phyloP scores from a whole-genome alignment of 1,140 invertebrate species.

The Chrysopa pallens region DNA sequence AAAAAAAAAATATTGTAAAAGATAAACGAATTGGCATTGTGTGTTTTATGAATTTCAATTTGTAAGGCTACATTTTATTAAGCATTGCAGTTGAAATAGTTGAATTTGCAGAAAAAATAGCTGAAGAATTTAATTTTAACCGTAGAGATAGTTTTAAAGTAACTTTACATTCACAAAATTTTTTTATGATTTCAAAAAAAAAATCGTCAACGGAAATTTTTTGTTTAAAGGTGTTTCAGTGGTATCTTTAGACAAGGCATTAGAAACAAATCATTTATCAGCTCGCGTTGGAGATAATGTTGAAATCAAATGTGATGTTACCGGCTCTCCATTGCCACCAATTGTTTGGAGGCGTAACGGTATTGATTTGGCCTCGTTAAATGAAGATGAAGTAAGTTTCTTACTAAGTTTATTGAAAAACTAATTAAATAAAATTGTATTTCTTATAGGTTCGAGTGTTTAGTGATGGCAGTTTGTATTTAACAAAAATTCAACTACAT shows the following conservation, averaged over 20 bases:
- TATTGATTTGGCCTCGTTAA: constrained; percentile 41
- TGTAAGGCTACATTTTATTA: too few species aligned
- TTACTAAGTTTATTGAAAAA: not conserved
- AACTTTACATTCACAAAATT: too few species aligned
- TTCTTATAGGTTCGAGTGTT: constrained; percentile 35
- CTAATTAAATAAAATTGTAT: not conserved
- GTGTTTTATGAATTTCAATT: too few species aligned
- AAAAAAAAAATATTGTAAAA: too few species aligned
- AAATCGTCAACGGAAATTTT: constrained; percentile 1
- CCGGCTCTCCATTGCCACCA: constrained; percentile 46
- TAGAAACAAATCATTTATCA: constrained; percentile 48
- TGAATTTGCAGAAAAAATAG: too few species aligned
- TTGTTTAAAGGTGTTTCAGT: constrained; percentile 43
- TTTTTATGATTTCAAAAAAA: not conserved
- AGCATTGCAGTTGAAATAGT: too few species aligned
- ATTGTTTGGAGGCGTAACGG: constrained; percentile 56
- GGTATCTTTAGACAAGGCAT: constrained; percentile 51
- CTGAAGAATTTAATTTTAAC: too few species aligned
- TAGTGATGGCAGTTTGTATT: constrained; percentile 54
- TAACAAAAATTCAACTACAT: constrained; percentile 53
- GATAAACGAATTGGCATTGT: too few species aligned
- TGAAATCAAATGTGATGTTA: constrained; percentile 63
- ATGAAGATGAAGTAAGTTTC: constrained; percentile 34
- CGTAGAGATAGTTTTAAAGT: too few species aligned
- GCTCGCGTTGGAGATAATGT: constrained; percentile 59